Conservation (phyloP, 1,140 invertebrate genomes). For the Dendroctonus valens region DNA sequence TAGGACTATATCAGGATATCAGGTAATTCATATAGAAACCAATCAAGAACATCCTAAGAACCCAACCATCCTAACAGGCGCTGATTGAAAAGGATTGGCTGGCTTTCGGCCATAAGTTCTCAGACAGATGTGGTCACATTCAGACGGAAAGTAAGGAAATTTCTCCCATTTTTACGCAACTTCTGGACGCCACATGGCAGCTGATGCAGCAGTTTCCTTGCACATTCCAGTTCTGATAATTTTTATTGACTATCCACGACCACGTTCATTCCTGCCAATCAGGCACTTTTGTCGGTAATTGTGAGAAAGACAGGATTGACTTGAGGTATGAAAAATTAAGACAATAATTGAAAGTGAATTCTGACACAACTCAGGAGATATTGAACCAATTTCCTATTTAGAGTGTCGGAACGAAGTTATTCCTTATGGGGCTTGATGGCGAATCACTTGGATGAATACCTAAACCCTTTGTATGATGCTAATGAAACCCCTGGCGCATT, state of each 20-base stretch:
- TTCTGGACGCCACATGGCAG: constrained; percentile 94
- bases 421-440: constrained; percentile 94
- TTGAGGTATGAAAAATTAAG: constrained; percentile 63
- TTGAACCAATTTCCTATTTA: constrained; percentile 48
- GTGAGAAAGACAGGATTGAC: constrained; percentile 84
- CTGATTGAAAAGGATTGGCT: constrained; percentile 96
- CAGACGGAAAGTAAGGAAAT: constrained; percentile 83
- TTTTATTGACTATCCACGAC: constrained; percentile 94
- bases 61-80: constrained; percentile 55
- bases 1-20: constrained; percentile 93
- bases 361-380: background rate
- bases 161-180: constrained; percentile 96
- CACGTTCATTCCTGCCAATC: constrained; percentile 90
- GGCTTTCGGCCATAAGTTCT: constrained; percentile 96
- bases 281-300: constrained; percentile 93
- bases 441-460: constrained; percentile 85
- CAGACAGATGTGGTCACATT: constrained; percentile 84
- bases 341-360: background rate
- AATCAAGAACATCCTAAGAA: too few relatives aligned
- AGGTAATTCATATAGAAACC: constrained; percentile 57
- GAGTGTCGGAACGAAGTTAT: constrained; percentile 84
- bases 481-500: constrained; percentile 68
- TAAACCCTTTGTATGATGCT: constrained; percentile 87
- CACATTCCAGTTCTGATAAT: constrained; percentile 92
- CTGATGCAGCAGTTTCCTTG: constrained; percentile 83